Base-by-base conservation (phyloP, 2,888 invertebrate species). In the Machimus atricapillus region DNA sequence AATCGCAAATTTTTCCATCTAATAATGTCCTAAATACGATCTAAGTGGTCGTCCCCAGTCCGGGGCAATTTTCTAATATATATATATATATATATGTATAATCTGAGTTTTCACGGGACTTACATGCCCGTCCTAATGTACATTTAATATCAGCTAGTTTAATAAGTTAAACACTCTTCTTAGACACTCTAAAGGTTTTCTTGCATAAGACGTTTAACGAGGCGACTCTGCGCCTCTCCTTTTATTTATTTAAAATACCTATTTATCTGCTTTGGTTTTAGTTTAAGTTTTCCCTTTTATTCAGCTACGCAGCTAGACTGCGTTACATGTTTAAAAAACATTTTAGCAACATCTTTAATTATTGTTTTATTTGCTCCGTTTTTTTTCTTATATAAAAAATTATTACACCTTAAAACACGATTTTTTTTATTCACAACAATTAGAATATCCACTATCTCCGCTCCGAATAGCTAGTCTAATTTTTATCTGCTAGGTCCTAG, bases 131-230 rank as follows among this genome's bases (percentile, higher is more conserved):
- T 37, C n/a, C 58, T 73, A 74, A 73, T 81, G 14, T 77, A 87
- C 83, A 85, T 85, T n/a, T 37, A 85, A 56, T 83, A 82, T 85
- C 46, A 76, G 66, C 76, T 87, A 52, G 46, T 85, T 76, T n/a
- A 78, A 78, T 83, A 85, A 85, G 40, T 73, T 85, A 76, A 87
- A 87, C 73, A 79, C 66, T 34, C 19, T 66, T n/a, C 82, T 87
- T 82, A 82, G 34, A 81, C 73, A 87, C 86, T 85, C 79, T 85
- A 85, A 77, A 77, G 19, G 66, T 66, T 66, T 52, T 66, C 74
- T 87, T 88, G 87, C 88, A 88, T 88, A 88, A 88, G 88, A 88
- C 88, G 85, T 87, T 88, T 87, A 77, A 66, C 78, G 76, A 83
- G 74, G 73, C 34, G 37, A 58, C 58, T 66, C 19, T 43, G 83